Base-by-base conservation (phyloP, 2,797 vertebrate genomes). In the Moxostoma hubbsi region DNA sequence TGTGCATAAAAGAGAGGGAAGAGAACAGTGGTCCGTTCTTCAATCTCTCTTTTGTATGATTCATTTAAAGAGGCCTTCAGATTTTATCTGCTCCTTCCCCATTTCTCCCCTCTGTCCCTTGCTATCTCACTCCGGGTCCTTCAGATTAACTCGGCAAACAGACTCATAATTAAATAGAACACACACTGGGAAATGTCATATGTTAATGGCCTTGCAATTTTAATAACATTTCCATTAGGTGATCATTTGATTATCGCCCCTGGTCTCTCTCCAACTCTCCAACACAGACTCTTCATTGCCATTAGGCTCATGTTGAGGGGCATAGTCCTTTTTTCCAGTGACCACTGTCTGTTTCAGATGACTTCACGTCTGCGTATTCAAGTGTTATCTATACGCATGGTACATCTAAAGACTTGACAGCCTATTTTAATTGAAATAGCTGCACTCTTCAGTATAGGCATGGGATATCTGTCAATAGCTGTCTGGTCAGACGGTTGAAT, bases 211-310 rank as follows among this genome's bases (percentile, higher is more conserved):
- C 67, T 83, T 89, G 87, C 84, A 92, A 90, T 87, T 91, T 90
- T 90, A 87, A 91, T 90, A 86, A 68, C 84, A 82, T 89, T 91
- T 90, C 87, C 89, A 90, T 92, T 89, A 92, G 83, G 83, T 81
- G 84, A 85, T 87, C 85, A 81, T 83, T 84, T 82, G 83, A 86
- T 88, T 74, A 85, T 82, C 73, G 69, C 79, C 77, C 73, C 82
- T 69, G 51, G 63, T 84, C 83, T 79, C 77, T 81, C 6, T 79
- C 36, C 80, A 69, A 75, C 24, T 24, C 77, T 83, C 84, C 80
- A 69, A 75, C 80, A 55, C 82, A 66, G 58, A 47, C 79, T 73
- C 63, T 67, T 81, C 67, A 73, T 75, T 74, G 59, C 79, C 82
- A 62, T 36, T 69, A 79, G 53, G 66, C 61, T 78, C 51, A 62